A percentile compares a stretch with the other conserved stretches of the same genome.
phyloP scores from a whole-genome alignment of 2,113 vertebrate genomes.

The Ranitomeya variabilis region DNA sequence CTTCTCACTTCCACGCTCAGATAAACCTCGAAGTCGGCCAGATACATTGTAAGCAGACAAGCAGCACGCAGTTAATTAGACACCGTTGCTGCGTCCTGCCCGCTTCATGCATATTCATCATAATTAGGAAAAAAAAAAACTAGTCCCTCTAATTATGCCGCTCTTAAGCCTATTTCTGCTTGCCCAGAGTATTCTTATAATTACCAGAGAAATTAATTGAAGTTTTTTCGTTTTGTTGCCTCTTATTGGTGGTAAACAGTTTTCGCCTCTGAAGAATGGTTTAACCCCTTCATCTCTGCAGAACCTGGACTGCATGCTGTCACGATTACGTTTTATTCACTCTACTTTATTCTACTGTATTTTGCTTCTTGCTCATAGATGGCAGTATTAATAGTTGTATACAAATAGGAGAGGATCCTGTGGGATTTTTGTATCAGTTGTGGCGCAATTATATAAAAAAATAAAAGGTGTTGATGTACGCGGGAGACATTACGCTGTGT shows the following conservation, averaged over 20 bases:
- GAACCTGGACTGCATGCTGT: background rate
- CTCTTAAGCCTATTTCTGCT: slow-evolving; percentile 68
- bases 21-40: slow-evolving; percentile 48
- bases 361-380: background rate
- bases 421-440: background rate
- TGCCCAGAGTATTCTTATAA: slow-evolving; percentile 74
- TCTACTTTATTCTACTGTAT: background rate
- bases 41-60: slow-evolving; percentile 66
- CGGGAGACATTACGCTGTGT: too few species aligned
- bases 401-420: background rate
- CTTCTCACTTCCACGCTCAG: background rate
- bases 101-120: slow-evolving; percentile 80
- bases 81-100: slow-evolving; percentile 68
- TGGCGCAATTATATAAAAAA: background rate
- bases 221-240: slow-evolving; percentile 74
- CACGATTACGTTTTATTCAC: background rate
- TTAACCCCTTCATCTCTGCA: background rate
- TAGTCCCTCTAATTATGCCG: slow-evolving; percentile 72
- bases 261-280: slow-evolving; percentile 21
- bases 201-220: slow-evolving; percentile 79
- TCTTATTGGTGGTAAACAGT: slow-evolving; percentile 62
- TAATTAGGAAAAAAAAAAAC: slow-evolving; percentile 73
- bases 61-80: slow-evolving; percentile 76
- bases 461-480: too few species aligned
- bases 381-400: background rate